Base-by-base conservation (phyloP, 2,888 invertebrate genomes). In the Zygaena filipendulae region DNA sequence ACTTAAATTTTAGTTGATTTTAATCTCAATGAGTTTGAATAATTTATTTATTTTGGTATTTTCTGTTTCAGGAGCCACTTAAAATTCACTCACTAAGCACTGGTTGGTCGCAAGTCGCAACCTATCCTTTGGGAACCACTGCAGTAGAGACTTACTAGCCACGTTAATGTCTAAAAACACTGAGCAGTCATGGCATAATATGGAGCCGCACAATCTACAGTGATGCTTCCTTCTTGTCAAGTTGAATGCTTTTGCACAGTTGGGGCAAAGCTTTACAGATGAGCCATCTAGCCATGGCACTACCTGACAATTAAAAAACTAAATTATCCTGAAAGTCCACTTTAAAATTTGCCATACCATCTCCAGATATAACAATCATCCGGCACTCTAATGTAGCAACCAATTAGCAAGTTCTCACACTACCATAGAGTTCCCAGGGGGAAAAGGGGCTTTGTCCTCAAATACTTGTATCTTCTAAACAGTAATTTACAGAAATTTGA, bases 271-370 rank as follows among this genome's bases (percentile, higher is more conserved):
- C 37, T 88, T 90, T 1, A 95, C 96, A 29, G 91, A 91, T 25
- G 86, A 86, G 18, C 98, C 98, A 51, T 95, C 93, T 23, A 95
- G 75, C 99, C 99, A 99, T 16, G 91, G 89, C 3, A 98, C 97
- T 32, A 82, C 77, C 82, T 84, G 49, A 2, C 61, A 55, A 14
- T 21, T 23, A 10, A 2, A 24, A 30, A 25, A 10, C 3, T 25
- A 5, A 13, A 5, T n/a, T n/a, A 21, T 21, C n/a, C 4, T n/a
- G 4, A 4, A 21, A 21, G 10, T 21, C n/a, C n/a, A 21, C n/a
- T 8, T n/a, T n/a, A n/a, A n/a, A n/a, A n/a, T n/a, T n/a, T n/a
- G n/a, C n/a, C n/a, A n/a, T n/a, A n/a, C n/a, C n/a, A n/a, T n/a
- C n/a, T n/a, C n/a, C n/a, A n/a, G n/a, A n/a, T n/a, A n/a, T n/a